A percentile compares a stretch with the other conserved stretches of the same genome.
phyloP scores from a whole-genome alignment of 2,797 vertebrate genomes.

The Masticophis lateralis region DNA sequence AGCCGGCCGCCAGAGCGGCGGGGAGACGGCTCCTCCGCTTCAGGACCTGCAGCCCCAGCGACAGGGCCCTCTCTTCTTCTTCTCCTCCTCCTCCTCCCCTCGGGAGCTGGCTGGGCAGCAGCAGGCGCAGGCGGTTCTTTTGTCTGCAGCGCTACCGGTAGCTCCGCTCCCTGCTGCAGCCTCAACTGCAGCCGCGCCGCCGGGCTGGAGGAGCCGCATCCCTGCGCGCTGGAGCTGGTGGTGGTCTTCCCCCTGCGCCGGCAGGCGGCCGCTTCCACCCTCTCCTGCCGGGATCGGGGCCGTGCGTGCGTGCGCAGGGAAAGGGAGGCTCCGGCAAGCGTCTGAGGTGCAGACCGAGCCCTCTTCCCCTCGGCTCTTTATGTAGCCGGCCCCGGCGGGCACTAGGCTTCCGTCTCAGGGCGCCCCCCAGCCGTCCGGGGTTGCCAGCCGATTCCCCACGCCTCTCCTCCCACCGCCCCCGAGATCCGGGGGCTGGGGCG shows the following conservation, averaged over 20 bases:
- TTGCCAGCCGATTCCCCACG: neutral
- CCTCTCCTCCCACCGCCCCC: neutral
- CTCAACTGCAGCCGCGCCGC: neutral
- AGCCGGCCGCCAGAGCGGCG: neutral
- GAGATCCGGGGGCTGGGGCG: neutral
- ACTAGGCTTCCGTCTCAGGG: neutral
- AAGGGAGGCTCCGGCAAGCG: neutral
- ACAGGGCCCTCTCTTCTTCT: neutral
- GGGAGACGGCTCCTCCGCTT: neutral
- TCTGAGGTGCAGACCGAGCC: neutral
- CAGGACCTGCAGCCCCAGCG: neutral
- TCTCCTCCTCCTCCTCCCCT: neutral
- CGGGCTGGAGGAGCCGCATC: constrained; percentile 11
- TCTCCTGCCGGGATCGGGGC: neutral
- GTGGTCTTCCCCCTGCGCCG: neutral
- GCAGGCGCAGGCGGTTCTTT: constrained; percentile 23
- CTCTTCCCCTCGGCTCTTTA: neutral
- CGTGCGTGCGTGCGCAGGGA: neutral
- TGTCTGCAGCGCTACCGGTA: constrained; percentile 31
- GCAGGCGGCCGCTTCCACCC: neutral
- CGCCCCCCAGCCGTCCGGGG: constrained; percentile 13
- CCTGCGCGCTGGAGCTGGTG: neutral
- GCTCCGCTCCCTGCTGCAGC: constrained; percentile 7
- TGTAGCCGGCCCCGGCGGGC: neutral
- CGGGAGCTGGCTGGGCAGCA: constrained; percentile 3